These are phyloP conservation scores for Hydrolagus colliei DNA, from an alignment of 2,797 vertebrate genomes.

Conservation along the genomic window DNA sequence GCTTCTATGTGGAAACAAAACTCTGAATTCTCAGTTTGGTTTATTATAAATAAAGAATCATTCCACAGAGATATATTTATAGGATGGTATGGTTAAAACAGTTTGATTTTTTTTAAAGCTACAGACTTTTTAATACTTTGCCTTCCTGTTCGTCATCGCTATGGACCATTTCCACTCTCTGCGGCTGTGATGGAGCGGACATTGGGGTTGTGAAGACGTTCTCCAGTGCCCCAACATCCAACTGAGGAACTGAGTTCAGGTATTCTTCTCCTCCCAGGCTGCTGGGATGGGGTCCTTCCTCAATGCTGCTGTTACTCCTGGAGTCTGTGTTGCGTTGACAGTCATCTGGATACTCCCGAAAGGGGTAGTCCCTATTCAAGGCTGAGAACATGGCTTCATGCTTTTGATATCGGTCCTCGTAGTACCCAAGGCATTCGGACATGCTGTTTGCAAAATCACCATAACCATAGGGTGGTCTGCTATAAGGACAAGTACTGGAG, in stretches of 20 bases:
- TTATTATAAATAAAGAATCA: slow-evolving; percentile 33
- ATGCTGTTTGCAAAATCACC: slow-evolving; percentile 49
- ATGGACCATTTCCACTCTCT: slow-evolving; percentile 53
- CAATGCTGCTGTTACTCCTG: slow-evolving; percentile 39
- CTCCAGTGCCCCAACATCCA: slow-evolving; percentile 48
- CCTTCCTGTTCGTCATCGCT: slow-evolving; percentile 57
- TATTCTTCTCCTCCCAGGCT: slow-evolving; percentile 42
- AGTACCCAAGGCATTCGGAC: slow-evolving; percentile 49
- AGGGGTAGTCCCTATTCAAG: slow-evolving; percentile 46
- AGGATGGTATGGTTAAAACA: slow-evolving; percentile 25
- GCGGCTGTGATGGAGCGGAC: slow-evolving; percentile 45
- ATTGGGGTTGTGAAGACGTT: slow-evolving; percentile 48
- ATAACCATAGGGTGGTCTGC: slow-evolving; percentile 49
- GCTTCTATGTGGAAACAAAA: slow-evolving; percentile 26
- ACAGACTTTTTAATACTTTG: slow-evolving; percentile 55
- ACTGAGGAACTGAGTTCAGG: slow-evolving; percentile 43
- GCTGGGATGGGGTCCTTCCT: slow-evolving; percentile 41
- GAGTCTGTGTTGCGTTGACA: slow-evolving; percentile 37
- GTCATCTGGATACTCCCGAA: slow-evolving; percentile 44
- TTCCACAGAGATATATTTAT: slow-evolving; percentile 30
- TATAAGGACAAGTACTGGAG: slow-evolving; percentile 53
- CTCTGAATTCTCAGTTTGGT: slow-evolving; percentile 31
- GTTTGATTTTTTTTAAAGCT: slow-evolving; percentile 20
- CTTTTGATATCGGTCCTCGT: slow-evolving; percentile 50
- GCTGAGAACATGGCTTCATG: slow-evolving; percentile 48